Conservation (phyloP, 1,140 invertebrate genomes). For the Camponotus vicinus region DNA sequence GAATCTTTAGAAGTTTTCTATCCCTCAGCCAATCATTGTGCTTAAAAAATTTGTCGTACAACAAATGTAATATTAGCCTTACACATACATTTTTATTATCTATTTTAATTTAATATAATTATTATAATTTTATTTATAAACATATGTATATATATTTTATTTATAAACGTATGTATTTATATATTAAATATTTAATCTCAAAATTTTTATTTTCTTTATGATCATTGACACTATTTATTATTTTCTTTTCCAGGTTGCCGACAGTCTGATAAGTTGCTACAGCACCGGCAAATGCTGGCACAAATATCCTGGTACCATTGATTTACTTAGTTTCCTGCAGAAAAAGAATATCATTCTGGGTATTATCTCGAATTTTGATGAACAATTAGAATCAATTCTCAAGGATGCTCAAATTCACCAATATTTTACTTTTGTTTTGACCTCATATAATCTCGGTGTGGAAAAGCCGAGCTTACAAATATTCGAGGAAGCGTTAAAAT, state of each 20-base stretch:
- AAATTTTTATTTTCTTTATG: slow-evolving; percentile 17
- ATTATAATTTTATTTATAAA: background rate
- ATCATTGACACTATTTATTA: slow-evolving; percentile 68
- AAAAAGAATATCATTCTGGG: slow-evolving; percentile 88
- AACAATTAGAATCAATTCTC: slow-evolving; percentile 90
- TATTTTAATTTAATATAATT: slow-evolving; percentile 29
- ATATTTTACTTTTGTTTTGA: slow-evolving; percentile 93
- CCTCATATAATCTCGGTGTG: slow-evolving; percentile 90
- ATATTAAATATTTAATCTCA: background rate
- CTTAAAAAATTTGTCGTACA: too few species aligned
- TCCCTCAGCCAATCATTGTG: too few species aligned
- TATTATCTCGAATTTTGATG: slow-evolving; percentile 96
- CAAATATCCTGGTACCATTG: slow-evolving; percentile 88
- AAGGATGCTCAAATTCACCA: slow-evolving; percentile 88
- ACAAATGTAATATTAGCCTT: too few species aligned
- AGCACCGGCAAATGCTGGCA: slow-evolving; percentile 91
- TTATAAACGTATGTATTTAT: background rate
- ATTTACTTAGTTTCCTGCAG: slow-evolving; percentile 88
- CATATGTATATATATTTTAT: background rate
- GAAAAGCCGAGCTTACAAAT: slow-evolving; percentile 92
- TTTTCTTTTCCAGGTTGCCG: slow-evolving; percentile 79
- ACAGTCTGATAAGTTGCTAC: slow-evolving; percentile 86
- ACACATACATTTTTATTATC: background rate
- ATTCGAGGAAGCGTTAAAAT: slow-evolving; percentile 90
- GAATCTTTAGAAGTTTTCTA: too few species aligned